A percentile compares a stretch with the other conserved stretches of the same genome.
These are phyloP conservation scores for Cyphomyrus plagiostoma DNA, from an alignment of 2,113 vertebrate species.

Conservation along the genomic window DNA sequence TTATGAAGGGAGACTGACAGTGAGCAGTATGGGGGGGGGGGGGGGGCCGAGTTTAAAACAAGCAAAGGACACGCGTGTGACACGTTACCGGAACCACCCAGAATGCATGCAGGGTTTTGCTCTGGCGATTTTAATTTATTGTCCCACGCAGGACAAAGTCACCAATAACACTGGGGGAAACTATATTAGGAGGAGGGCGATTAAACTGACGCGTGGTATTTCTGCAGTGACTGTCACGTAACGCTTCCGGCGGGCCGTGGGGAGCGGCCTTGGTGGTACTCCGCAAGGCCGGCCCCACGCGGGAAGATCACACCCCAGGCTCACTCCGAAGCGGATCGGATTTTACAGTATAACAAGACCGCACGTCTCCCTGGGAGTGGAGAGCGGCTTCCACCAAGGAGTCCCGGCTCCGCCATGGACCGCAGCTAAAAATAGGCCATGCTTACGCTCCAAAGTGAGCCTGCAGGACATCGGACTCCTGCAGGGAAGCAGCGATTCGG, in stretches of 20 bases:
- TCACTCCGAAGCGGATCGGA: constrained; percentile 25
- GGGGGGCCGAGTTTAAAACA: neutral
- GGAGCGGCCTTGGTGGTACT: neutral
- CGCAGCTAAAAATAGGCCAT: constrained; percentile 35
- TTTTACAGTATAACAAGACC: constrained; percentile 26
- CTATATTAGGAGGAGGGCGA: neutral
- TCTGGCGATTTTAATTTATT: neutral
- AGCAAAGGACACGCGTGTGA: neutral
- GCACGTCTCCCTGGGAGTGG: neutral
- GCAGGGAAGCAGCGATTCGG: neutral
- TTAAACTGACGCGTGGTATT: neutral
- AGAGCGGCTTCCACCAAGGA: constrained; percentile 17
- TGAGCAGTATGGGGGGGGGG: neutral
- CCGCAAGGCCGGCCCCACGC: neutral
- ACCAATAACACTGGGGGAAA: neutral
- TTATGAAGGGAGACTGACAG: neutral
- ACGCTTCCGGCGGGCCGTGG: neutral
- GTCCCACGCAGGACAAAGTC: neutral
- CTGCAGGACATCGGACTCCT: neutral
- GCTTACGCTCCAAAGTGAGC: constrained; percentile 4
- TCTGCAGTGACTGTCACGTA: neutral
- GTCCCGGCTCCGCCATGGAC: constrained; percentile 32
- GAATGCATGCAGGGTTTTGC: neutral
- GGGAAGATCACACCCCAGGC: constrained; percentile 23
- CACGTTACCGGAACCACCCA: neutral